phyloP scores from a whole-genome alignment of 2,888 invertebrate genomes.

The Stictocephala bisonia region DNA sequence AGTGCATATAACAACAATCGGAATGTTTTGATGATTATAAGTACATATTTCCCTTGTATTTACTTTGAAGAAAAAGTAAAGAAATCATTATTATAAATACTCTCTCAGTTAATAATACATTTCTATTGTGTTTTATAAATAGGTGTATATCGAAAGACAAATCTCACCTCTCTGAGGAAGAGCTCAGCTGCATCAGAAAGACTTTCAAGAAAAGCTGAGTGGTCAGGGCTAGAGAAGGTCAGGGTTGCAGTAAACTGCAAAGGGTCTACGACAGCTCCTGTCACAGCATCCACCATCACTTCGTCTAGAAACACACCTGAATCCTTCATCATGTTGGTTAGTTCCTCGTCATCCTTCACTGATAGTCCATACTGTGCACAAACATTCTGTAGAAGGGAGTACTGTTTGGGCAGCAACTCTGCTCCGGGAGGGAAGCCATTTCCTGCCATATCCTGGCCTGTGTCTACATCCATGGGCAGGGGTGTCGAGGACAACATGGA shows the following conservation, averaged over 20 bases:
- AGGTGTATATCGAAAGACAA: too few relatives aligned
- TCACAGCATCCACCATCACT: constrained; percentile 86
- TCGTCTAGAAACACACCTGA: constrained; percentile 67
- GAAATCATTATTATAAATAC: too few relatives aligned
- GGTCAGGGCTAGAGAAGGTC: constrained; percentile 82
- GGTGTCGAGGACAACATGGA: constrained; percentile 76
- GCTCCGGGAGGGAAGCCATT: constrained; percentile 61
- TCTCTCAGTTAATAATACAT: too few relatives aligned
- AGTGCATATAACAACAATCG: too few relatives aligned
- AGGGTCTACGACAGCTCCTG: constrained; percentile 81
- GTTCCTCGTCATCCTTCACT: constrained; percentile 76
- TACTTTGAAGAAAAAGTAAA: too few relatives aligned
- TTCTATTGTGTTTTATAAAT: not conserved
- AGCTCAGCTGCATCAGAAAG: constrained; percentile 84
- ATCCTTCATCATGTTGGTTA: constrained; percentile 66
- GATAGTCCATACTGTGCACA: constrained; percentile 81
- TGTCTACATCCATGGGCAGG: constrained; percentile 81
- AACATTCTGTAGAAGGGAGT: constrained; percentile 80
- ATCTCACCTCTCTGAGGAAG: constrained; percentile 69
- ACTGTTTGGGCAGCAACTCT: constrained; percentile 72
- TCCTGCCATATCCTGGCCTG: constrained; percentile 71
- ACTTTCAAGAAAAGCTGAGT: constrained; percentile 75
- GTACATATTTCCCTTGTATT: too few relatives aligned
- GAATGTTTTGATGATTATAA: too few relatives aligned
- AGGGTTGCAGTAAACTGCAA: constrained; percentile 85